Evolutionary conservation across 2,113 vertebrate genomes (phyloP).

Genomic region (Mobula birostris): DNA sequence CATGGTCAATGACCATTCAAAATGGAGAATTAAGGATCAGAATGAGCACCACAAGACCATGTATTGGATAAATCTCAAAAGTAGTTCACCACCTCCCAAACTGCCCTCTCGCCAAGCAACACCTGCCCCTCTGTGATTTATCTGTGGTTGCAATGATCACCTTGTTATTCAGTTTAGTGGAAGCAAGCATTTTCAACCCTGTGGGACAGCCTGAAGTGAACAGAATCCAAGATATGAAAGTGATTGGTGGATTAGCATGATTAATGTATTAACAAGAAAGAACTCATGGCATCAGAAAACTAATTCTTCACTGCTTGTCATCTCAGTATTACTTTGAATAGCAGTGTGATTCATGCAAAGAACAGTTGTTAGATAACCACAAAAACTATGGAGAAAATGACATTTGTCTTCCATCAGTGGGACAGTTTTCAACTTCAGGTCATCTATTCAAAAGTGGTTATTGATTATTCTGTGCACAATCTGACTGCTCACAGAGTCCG

Average conservation of each 20-base stretch:
- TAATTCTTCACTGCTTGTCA: slow-evolving; percentile 2
- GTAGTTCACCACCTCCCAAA: too few relatives aligned
- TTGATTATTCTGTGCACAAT: slow-evolving; percentile 29
- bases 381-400: not conserved
- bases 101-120: too few relatives aligned
- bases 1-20: too few relatives aligned
- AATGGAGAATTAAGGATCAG: too few relatives aligned
- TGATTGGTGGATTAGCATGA: slow-evolving; percentile 21
- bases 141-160: too few relatives aligned
- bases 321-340: slow-evolving; percentile 11
- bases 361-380: slow-evolving; percentile 11
- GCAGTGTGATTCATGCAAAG: slow-evolving; percentile 15
- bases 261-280: not conserved
- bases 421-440: slow-evolving; percentile 22
- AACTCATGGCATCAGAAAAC: not conserved
- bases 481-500: not conserved
- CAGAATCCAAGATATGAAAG: not conserved
- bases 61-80: too few relatives aligned
- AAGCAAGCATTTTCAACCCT: too few relatives aligned
- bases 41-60: too few relatives aligned
- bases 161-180: too few relatives aligned
- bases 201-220: too few relatives aligned
- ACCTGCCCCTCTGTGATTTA: too few relatives aligned
- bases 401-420: not conserved
- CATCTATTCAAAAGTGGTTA: not conserved